Evolutionary conservation across 2,113 vertebrate genomes (phyloP).

Genomic region (Lynx canadensis): DNA sequence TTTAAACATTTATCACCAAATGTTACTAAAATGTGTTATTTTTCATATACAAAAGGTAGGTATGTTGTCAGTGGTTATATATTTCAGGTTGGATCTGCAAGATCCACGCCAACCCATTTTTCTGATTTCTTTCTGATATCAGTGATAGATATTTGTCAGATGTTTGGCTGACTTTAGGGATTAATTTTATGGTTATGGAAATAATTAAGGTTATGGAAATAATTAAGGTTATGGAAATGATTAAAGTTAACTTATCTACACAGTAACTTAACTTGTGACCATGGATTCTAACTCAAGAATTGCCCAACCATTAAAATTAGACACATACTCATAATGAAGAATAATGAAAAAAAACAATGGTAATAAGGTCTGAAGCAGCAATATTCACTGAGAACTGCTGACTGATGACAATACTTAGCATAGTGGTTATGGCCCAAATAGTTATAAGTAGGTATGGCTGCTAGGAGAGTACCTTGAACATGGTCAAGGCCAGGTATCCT

Average conservation of each 20-base stretch:
- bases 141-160: background rate
- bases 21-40: background rate
- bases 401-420: conserved; percentile 18
- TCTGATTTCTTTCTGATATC: background rate
- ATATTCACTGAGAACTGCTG: conserved; percentile 54
- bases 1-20: background rate
- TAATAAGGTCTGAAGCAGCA: conserved; percentile 8
- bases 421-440: background rate
- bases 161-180: background rate
- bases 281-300: background rate
- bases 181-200: background rate
- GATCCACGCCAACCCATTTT: background rate
- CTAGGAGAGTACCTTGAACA: background rate
- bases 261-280: conserved; percentile 20
- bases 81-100: background rate
- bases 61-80: background rate
- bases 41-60: background rate
- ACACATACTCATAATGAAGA: background rate
- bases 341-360: background rate
- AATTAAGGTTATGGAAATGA: conserved; percentile 28
- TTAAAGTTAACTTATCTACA: conserved; percentile 14
- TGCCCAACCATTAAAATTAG: conserved; percentile 32
- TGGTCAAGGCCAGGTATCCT: background rate
- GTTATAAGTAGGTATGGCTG: background rate
- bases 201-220: conserved; percentile 27